These are phyloP conservation scores for Zoanthus gigantus DNA, from an alignment of 92 coral and sea anemone species.

Conservation along the genomic window DNA sequence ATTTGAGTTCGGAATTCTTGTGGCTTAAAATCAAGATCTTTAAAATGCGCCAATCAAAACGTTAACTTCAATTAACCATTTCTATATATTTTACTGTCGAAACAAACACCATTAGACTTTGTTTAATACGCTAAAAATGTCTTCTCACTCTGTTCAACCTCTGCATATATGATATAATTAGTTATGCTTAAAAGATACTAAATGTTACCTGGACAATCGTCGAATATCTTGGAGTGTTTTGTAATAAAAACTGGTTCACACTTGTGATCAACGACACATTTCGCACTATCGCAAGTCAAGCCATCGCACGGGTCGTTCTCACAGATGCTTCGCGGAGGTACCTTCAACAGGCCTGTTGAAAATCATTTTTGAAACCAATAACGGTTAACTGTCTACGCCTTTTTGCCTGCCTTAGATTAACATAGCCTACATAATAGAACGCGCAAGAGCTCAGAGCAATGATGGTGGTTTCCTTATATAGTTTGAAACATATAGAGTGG, in stretches of 20 bases:
- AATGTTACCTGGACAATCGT: slow-evolving; percentile 77
- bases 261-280: slow-evolving; percentile 77
- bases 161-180: not conserved
- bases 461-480: too few species aligned
- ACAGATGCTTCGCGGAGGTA: slow-evolving; percentile 74
- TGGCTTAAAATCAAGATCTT: too few species aligned
- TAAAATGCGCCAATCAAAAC: too few species aligned
- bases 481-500: too few species aligned
- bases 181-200: not conserved
- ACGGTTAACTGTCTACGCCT: too few species aligned
- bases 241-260: slow-evolving; percentile 84
- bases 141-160: not conserved
- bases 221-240: slow-evolving; percentile 60
- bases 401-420: too few species aligned
- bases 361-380: not conserved
- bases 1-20: too few species aligned
- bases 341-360: slow-evolving; percentile 76
- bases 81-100: too few species aligned
- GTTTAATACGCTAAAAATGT: too few species aligned
- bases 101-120: too few species aligned
- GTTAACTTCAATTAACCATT: not conserved
- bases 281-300: slow-evolving; percentile 73
- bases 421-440: too few species aligned
- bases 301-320: slow-evolving; percentile 85
- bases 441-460: too few species aligned